phyloP scores from a whole-genome alignment of 2,797 vertebrate genomes.

The Orientallactaga sibirica region DNA sequence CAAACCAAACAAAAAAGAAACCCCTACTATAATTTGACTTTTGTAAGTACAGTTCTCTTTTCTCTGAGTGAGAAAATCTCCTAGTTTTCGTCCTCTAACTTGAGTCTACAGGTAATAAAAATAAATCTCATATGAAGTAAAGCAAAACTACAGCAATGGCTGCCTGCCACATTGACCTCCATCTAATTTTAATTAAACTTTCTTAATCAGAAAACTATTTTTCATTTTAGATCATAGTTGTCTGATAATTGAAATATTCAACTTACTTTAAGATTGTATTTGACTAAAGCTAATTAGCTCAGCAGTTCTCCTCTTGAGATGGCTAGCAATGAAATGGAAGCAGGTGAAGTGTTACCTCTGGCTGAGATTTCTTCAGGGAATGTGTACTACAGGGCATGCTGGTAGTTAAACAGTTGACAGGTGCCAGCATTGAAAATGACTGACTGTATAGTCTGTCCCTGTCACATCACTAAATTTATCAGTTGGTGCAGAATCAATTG shows the following conservation, averaged over 20 bases:
- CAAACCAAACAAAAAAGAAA: not conserved
- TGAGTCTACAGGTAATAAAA: not conserved
- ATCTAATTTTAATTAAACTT: conserved; percentile 24
- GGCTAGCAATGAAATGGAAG: not conserved
- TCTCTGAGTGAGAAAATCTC: not conserved
- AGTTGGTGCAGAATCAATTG: not conserved
- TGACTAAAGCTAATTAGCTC: not conserved
- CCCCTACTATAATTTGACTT: not conserved
- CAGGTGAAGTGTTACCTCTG: too few species aligned
- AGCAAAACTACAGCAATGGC: not conserved
- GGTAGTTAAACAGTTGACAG: too few species aligned
- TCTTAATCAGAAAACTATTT: conserved; percentile 18
- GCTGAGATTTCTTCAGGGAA: too few species aligned
- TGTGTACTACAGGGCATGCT: too few species aligned
- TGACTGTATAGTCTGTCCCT: not conserved
- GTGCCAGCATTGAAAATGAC: not conserved
- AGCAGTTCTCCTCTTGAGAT: not conserved
- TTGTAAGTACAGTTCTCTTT: not conserved
- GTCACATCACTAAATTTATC: not conserved
- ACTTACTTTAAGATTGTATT: conserved; percentile 4
- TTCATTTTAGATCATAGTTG: not conserved
- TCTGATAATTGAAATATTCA: conserved; percentile 23
- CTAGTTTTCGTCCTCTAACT: not conserved
- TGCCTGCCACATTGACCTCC: not conserved
- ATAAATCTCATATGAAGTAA: not conserved